Base-by-base conservation (phyloP, 2,113 vertebrate genomes). In the Heterocephalus glaber region DNA sequence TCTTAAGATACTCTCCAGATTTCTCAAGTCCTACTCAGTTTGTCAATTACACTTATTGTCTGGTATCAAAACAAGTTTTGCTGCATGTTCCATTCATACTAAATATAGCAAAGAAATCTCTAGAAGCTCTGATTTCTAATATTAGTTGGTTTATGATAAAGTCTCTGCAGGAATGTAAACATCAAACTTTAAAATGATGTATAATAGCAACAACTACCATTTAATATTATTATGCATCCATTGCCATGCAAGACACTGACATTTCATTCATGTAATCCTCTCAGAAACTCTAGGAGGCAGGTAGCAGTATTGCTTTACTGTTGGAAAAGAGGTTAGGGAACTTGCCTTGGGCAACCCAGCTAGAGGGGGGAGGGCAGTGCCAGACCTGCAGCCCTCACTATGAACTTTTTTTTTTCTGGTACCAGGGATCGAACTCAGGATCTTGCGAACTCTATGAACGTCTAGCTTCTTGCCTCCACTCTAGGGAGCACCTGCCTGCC, bases 41-140 rank as follows among this genome's bases (percentile, higher is more conserved):
- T 68, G 28, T 65, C 35, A 85, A 9, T 41, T n/a, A 52, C 74
- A 89, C 1, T 4, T 38, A 72, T 2, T 44, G 61, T 65, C 66
- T 44, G 28, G 16, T 63, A 72, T 82, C 19, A 38, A 90, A 87
- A 58, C 38, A 56, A 87, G 41, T 24, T 79, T 83, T 7, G 7
- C 41, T 35, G 38, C 61, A 38, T 68, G 38, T 9, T 79, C n/a
- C 30, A 93, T 33, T 26, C 30, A 58, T 33, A 0, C 49, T 79
- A 80, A 68, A 41, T 35, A 84, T 7, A 85, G 61, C 38, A 28
- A 11, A 38, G 33, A 84, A 58, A 80, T 72, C 35, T 88, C 24
- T 35, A 38, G 0, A 93, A 82, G 35, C 68, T 79, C 82, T 79
- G 56, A 26, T 66, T 95, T 80, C 89, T 90, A 22, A 5, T 52